Evolutionary conservation across 2,797 vertebrate genomes (phyloP), one percentile per base, ranked within the genome.

Genomic region (Halcyon chelicuti): DNA sequence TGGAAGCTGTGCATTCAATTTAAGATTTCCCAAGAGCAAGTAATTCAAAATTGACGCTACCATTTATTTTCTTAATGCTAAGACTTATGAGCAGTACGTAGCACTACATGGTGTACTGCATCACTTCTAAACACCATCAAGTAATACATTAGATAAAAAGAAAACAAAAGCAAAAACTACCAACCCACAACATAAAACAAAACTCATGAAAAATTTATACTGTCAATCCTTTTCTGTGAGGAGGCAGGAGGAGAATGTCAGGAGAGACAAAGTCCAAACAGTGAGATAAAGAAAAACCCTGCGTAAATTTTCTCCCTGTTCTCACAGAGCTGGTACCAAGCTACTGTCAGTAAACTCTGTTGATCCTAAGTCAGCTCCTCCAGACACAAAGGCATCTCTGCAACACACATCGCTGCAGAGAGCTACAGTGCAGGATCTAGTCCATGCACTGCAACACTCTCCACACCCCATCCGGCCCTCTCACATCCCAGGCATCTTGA

Each of bases 401-500:
- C 20, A 72, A 73, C 26, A n/a, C 49, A 12, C 0, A 0, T 18
- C 60, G 35, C 29, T n/a, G 47, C 63, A 49, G 40, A 47, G 44
- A 52, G 33, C 49, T 46, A 44, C 46, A 46, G 22, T 2, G 42
- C 58, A 73, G 62, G 37, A 75, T 31, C 19, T 22, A 61, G 46
- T 12, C 18, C 23, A 35, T 0, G 2, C 11, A 12, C 3, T 81
- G 62, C 66, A 46, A 65, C 84, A 75, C 51, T 40, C 26, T 54
- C 67, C 88, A 75, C 86, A 52, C 35, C 31, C 40, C 49, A 62
- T 1, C 20, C 17, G 3, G 51, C 55, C 39, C 35, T 60, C 65
- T 86, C 86, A 49, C n/a, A 35, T 54, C 80, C 42, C n/a, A 88
- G 71, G 80, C 91, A 88, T 78, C 80, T 16, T 42, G 66, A 78